These are phyloP conservation scores for Diacarnus erythraeanus DNA, from an alignment of 37 sponge, comb jelly and placozoan genomes.

Conservation along the genomic window DNA sequence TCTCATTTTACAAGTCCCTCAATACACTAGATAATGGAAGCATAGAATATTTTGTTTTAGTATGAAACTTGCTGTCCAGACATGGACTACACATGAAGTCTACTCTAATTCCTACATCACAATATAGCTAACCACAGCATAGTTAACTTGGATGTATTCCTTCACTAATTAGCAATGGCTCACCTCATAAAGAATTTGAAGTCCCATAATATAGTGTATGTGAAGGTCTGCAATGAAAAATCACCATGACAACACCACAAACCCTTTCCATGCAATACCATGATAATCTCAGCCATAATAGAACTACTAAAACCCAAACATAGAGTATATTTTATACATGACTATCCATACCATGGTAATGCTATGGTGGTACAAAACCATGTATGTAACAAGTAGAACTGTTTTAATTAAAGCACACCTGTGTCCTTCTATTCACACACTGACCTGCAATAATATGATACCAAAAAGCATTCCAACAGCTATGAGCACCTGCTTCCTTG, in stretches of 20 bases:
- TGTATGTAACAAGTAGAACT: not conserved
- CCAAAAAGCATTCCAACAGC: slow-evolving; percentile 90
- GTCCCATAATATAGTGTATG: slow-evolving; percentile 94
- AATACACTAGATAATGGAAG: no score
- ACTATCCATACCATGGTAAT: no score
- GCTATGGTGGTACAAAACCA: not conserved
- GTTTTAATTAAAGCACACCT: not conserved
- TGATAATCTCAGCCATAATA: no score
- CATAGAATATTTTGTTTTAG: no score
- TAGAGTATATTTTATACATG: no score
- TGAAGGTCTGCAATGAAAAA: slow-evolving; percentile 68
- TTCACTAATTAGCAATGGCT: not conserved
- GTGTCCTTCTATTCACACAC: not conserved
- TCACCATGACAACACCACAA: not conserved
- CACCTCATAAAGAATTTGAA: slow-evolving; percentile 90
- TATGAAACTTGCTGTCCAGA: no score
- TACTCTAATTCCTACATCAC: no score
- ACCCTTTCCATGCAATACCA: no score
- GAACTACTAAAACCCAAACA: no score
- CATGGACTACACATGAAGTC: no score
- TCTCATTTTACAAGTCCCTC: no score
- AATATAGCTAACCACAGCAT: slow-evolving; percentile 2
- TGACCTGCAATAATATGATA: slow-evolving; percentile 83
- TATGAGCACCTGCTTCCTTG: slow-evolving; percentile 67
- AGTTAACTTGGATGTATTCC: not conserved